Evolutionary conservation across 92 coral and sea anemone species (phyloP).

Genomic region (Epizoanthus scotinus): DNA sequence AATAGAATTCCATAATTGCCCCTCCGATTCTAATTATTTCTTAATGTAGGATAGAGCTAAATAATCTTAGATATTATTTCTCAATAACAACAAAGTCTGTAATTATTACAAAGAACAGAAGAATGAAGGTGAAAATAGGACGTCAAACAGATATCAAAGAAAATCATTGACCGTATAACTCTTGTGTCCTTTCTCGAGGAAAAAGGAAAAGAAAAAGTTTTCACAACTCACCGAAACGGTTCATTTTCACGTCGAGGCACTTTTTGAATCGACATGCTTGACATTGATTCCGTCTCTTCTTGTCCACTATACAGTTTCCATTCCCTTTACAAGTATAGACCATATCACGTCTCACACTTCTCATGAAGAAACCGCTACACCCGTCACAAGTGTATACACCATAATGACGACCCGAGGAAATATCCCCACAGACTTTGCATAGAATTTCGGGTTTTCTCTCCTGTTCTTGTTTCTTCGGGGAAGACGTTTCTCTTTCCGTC

Average conservation of each 20-base stretch:
- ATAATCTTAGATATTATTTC: constrained; percentile 34
- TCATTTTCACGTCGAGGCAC: constrained; percentile 98
- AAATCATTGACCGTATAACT: neutral
- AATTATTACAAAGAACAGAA: constrained; percentile 23
- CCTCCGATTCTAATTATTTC: constrained; percentile 36
- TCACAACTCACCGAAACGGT: constrained; percentile 88
- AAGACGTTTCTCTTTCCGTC: constrained; percentile 67
- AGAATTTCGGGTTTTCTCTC: constrained; percentile 90
- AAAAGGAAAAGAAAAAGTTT: neutral
- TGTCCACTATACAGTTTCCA: constrained; percentile 92
- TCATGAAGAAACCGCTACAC: constrained; percentile 95
- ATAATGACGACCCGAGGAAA: constrained; percentile 95
- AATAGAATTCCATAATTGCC: constrained; percentile 31
- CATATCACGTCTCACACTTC: constrained; percentile 96
- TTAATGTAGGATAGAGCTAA: constrained; percentile 26
- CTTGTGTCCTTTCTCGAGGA: neutral
- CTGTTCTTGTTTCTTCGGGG: constrained; percentile 71
- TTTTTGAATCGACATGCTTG: constrained; percentile 99
- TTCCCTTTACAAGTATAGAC: constrained; percentile 98
- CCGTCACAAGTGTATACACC: constrained; percentile 98
- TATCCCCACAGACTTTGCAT: constrained; percentile 97
- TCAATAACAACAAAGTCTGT: constrained; percentile 36
- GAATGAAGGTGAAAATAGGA: constrained; percentile 30
- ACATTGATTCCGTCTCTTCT: constrained; percentile 94
- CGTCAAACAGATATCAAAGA: constrained; percentile 13